Conservation (phyloP, 2,797 vertebrate genomes). For the Cuniculus paca region DNA sequence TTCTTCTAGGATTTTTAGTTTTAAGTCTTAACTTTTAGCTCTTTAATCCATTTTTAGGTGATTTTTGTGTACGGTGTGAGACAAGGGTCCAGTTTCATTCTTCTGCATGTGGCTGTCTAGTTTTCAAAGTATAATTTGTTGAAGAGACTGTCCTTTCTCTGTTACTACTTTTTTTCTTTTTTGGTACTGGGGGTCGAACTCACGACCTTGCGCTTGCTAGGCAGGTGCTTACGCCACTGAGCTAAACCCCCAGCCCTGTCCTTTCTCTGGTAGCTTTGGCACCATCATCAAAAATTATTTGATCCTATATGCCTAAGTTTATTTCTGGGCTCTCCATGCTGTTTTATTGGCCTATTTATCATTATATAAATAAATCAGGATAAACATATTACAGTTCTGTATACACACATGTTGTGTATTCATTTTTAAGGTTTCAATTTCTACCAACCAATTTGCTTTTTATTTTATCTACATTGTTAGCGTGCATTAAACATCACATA, state of each 20-base stretch:
- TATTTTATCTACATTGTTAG: not conserved
- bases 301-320: not conserved
- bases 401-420: not conserved
- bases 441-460: not conserved
- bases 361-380: constrained; percentile 38
- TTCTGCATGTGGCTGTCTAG: not conserved
- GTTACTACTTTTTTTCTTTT: too few species aligned
- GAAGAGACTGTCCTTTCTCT: not conserved
- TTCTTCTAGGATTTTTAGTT: not conserved
- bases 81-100: not conserved
- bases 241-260: too few species aligned
- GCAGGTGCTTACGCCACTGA: too few species aligned
- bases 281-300: not conserved
- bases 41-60: not conserved
- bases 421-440: constrained; percentile 6
- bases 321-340: not conserved
- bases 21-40: not conserved
- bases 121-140: not conserved
- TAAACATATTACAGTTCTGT: not conserved
- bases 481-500: not conserved
- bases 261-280: not conserved
- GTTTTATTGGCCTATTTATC: not conserved
- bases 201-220: too few species aligned
- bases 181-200: too few species aligned
- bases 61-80: not conserved